Conservation (phyloP, 2,888 invertebrate species). For the Eupithecia abbreviata region DNA sequence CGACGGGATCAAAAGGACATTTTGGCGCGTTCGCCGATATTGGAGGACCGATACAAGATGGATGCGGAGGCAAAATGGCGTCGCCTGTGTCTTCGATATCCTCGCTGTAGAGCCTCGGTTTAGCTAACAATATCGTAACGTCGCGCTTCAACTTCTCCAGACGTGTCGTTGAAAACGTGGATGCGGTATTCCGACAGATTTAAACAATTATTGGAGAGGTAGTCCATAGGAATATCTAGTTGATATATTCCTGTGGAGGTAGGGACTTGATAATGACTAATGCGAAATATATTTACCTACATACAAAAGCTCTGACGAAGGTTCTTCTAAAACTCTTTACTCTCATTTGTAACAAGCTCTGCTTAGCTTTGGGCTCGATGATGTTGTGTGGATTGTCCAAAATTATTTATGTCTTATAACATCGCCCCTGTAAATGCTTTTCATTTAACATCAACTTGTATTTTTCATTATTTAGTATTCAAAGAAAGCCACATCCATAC, state of each 20-base stretch:
- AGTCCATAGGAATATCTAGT: background rate
- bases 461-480: background rate
- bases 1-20: slow-evolving; percentile 37
- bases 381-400: no score
- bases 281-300: background rate
- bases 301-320: background rate
- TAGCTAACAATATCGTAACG: slow-evolving; percentile 63
- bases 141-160: slow-evolving; percentile 47
- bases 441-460: background rate
- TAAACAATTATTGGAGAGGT: background rate
- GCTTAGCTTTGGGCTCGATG: no score
- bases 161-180: slow-evolving; percentile 5
- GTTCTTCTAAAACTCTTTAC: background rate
- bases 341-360: background rate
- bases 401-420: background rate
- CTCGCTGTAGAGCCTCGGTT: slow-evolving; percentile 55
- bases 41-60: slow-evolving; percentile 39
- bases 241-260: no score
- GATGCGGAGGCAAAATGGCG: slow-evolving; percentile 43
- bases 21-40: slow-evolving; percentile 36
- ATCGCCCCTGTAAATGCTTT: background rate
- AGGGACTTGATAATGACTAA: background rate
- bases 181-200: slow-evolving; percentile 7
- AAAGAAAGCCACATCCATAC: slow-evolving; percentile 50
- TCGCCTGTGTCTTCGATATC: slow-evolving; percentile 41